Evolutionary conservation across 2,797 vertebrate species (phyloP), one percentile per base, ranked within the genome.

Genomic region (Clarias laeviceps): DNA sequence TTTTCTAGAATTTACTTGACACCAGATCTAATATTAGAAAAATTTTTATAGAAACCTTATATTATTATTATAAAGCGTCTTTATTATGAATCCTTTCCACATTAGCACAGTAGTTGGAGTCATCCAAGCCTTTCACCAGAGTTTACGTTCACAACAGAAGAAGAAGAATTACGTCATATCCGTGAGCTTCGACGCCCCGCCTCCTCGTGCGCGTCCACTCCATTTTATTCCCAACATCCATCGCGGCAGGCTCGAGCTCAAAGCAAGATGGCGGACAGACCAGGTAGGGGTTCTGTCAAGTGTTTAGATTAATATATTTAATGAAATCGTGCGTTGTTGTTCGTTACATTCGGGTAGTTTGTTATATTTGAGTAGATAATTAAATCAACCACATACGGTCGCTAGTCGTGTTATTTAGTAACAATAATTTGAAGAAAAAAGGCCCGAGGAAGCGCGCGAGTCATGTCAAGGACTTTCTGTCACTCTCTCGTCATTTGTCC

Each of bases 231-330:
- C 93, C 94, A 89, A 88, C 87, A 90, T 91, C 56, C 94, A 37
- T 29, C 68, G 86, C 91, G 5, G 37, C 85, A 27, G 85, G 24
- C 54, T 82, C 87, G 84, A 84, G 50, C 85, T 89, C 65, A 89
- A 80, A 90, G 92, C 92, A 96, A 94, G 93, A 96, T 96, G 95
- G 95, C 95, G 92, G 95, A 96, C 81, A 94, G 87, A 94, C 88
- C 90, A 93, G 95, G 95, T 96, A 94, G 11, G 1, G 0, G 0
- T 83, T 0, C 80, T 74, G 88, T 84, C 68, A 80, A 54, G 24
- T 0, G 20, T 40, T 68, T 56, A 3, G 0, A 20, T 34, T 5
- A 40, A 34, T 82, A 14, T 80, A 11, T 12, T 12, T 22, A 11
- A 14, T 4, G 8, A 34, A 4, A 2, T 40, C 1, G 4, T 34